Evolutionary conservation across 2,888 invertebrate species (phyloP).

Genomic region (Synanthedon formicaeformis): DNA sequence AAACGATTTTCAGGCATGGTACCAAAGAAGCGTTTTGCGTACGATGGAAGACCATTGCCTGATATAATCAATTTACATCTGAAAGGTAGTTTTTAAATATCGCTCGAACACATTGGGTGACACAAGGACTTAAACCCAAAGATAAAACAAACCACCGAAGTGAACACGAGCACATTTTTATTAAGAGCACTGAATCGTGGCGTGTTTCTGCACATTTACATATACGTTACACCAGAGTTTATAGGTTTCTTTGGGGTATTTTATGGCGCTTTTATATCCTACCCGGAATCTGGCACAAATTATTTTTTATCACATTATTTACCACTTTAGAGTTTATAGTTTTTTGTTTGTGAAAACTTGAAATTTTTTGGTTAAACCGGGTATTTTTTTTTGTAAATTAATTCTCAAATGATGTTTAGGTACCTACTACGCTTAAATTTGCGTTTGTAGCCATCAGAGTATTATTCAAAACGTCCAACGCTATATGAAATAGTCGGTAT

Average conservation of each 20-base stretch:
- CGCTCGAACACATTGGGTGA: slow-evolving; percentile 5
- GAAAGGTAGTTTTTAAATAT: slow-evolving; percentile 40
- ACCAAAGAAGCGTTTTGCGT: slow-evolving; percentile 48
- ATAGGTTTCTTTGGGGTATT: neutral
- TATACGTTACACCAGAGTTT: neutral
- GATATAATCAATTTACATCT: slow-evolving; percentile 60
- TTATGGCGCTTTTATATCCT: neutral
- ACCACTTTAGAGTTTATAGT: too few species aligned
- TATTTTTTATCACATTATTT: neutral
- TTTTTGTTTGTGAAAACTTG: too few species aligned
- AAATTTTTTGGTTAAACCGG: too few species aligned
- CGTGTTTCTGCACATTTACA: neutral
- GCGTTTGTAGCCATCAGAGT: too few species aligned
- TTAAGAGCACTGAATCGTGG: neutral
- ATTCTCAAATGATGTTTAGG: too few species aligned
- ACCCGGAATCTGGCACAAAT: neutral
- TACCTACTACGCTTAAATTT: too few species aligned
- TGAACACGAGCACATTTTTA: neutral
- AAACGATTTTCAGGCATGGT: slow-evolving; percentile 34
- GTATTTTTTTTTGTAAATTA: too few species aligned
- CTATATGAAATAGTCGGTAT: too few species aligned
- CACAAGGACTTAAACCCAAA: neutral
- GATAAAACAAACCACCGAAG: neutral
- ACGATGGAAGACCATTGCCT: slow-evolving; percentile 56
- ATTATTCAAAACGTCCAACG: too few species aligned